Conservation (phyloP, 2,797 vertebrate species). For the Holocentrus rufus region DNA sequence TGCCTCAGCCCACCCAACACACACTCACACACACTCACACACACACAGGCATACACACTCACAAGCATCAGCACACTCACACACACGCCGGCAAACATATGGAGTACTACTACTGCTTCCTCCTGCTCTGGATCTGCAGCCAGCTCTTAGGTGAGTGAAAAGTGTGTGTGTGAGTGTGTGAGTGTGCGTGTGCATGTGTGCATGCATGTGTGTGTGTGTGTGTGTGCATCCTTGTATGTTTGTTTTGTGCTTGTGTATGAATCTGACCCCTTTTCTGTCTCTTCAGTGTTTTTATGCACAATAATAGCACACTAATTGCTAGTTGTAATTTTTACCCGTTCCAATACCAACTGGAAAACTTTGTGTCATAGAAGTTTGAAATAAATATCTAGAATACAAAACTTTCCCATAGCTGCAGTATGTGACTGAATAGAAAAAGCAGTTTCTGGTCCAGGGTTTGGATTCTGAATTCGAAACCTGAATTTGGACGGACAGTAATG, state of each 20-base stretch:
- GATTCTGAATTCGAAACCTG: not conserved
- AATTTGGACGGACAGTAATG: not conserved
- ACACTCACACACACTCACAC: slow-evolving; percentile 47
- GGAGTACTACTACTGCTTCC: slow-evolving; percentile 89
- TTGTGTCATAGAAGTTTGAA: slow-evolving; percentile 19
- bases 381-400: not conserved
- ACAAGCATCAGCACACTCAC: slow-evolving; percentile 43
- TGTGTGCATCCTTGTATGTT: slow-evolving; percentile 8
- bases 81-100: slow-evolving; percentile 75
- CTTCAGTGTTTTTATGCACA: slow-evolving; percentile 19
- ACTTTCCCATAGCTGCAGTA: slow-evolving; percentile 1
- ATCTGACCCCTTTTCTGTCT: slow-evolving; percentile 20
- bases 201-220: slow-evolving; percentile 3
- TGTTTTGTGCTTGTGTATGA: slow-evolving; percentile 13
- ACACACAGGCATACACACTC: slow-evolving; percentile 54
- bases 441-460: slow-evolving; percentile 6
- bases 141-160: slow-evolving; percentile 87
- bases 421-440: not conserved
- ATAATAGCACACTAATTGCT: slow-evolving; percentile 45
- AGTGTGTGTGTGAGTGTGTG: slow-evolving; percentile 19
- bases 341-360: slow-evolving; percentile 47
- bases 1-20: slow-evolving; percentile 64
- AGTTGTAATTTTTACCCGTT: slow-evolving; percentile 34
- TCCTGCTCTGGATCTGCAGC: slow-evolving; percentile 88
- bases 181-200: slow-evolving; percentile 15